Percentiles rank a stretch among this genome's conserved stretches.
Conservation (phyloP, 2,797 vertebrate genomes). For the Mormyrops attenuatus region DNA sequence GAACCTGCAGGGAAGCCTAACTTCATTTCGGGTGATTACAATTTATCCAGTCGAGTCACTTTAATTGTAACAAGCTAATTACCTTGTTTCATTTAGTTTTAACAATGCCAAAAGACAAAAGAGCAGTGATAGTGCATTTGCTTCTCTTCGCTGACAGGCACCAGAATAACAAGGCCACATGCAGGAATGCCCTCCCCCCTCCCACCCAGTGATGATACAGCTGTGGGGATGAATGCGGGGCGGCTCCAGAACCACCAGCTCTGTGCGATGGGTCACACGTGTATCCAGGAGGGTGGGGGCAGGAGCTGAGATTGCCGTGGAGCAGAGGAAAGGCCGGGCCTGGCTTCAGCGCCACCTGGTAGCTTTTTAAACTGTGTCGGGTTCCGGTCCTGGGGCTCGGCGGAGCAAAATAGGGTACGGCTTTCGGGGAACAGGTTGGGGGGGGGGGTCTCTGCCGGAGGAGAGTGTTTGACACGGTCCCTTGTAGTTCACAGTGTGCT, state of each 20-base stretch:
- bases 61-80: constrained; percentile 99
- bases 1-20: constrained; percentile 96
- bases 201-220: background rate
- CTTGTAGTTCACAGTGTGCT: background rate
- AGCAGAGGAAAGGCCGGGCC: background rate
- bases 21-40: constrained; percentile 99
- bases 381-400: background rate
- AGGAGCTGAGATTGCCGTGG: background rate
- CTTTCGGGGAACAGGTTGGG: background rate
- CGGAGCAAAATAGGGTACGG: background rate
- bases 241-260: background rate
- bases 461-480: background rate
- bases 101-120: constrained; percentile 90
- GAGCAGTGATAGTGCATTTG: constrained; percentile 69
- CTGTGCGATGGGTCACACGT: background rate
- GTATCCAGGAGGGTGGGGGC: background rate
- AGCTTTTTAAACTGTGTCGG: background rate
- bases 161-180: constrained; percentile 31
- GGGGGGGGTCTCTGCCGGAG: background rate
- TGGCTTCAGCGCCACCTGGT: background rate
- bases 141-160: constrained; percentile 27
- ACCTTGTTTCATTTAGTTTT: constrained; percentile 99
- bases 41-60: constrained; percentile 99
- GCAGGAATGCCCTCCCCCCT: background rate
- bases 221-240: background rate